Percentiles rank a stretch among this genome's conserved stretches.
phyloP scores from a whole-genome alignment of 1,140 invertebrate species.

The Drosophila pseudoananassae region DNA sequence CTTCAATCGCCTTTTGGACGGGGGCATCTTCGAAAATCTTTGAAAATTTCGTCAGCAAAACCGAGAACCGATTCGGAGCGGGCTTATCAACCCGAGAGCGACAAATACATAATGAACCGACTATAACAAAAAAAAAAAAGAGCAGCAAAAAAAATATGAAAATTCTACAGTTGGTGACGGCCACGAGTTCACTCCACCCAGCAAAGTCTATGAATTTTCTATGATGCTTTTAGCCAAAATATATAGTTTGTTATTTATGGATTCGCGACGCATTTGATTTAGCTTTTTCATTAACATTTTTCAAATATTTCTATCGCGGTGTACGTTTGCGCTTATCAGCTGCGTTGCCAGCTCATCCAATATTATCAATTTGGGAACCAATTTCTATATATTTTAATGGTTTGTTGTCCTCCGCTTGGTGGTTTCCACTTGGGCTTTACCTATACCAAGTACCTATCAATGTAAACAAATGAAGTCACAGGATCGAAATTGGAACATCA shows the following conservation, averaged over 20 bases:
- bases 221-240: conserved; percentile 51
- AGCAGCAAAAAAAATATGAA: conserved; percentile 45
- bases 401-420: conserved; percentile 11
- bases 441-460: conserved; percentile 4
- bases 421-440: conserved; percentile 40
- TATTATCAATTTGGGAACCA: conserved; percentile 12
- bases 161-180: conserved; percentile 56
- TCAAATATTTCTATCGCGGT: conserved; percentile 12
- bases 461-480: conserved; percentile 36
- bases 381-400: neutral
- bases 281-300: conserved; percentile 47
- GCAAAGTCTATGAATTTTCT: conserved; percentile 70
- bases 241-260: conserved; percentile 58
- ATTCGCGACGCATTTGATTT: conserved; percentile 66
- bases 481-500: neutral
- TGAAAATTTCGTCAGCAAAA: conserved; percentile 71
- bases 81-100: conserved; percentile 35
- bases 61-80: conserved; percentile 21
- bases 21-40: conserved; percentile 40
- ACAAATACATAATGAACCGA: conserved; percentile 7
- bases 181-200: conserved; percentile 77
- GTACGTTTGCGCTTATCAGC: conserved; percentile 39
- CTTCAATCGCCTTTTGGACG: conserved; percentile 5
- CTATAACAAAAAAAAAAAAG: conserved; percentile 26
- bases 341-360: conserved; percentile 37